Evolutionary conservation across 2,797 vertebrate species (phyloP).

Genomic region (Ctenopoma multispine): DNA sequence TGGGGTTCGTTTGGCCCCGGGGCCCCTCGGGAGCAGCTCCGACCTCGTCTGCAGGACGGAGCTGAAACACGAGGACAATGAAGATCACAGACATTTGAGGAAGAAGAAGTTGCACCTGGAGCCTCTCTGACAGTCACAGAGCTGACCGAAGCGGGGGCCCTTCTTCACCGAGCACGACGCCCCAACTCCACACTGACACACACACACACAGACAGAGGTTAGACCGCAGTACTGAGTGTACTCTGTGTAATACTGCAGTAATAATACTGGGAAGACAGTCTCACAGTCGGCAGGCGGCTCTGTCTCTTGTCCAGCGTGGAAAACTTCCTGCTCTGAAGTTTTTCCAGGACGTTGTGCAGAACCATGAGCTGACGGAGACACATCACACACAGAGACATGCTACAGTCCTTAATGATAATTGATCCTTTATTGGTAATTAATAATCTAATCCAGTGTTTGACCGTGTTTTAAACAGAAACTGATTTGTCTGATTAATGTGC

Average conservation of each 20-base stretch:
- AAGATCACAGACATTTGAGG: slow-evolving; percentile 10
- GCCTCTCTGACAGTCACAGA: slow-evolving; percentile 1
- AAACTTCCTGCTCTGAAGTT: slow-evolving; percentile 1
- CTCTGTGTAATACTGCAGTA: no score
- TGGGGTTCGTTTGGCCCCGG: not conserved
- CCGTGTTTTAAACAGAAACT: no score
- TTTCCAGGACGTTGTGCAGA: slow-evolving; percentile 2
- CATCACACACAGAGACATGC: no score
- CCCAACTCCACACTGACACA: not conserved
- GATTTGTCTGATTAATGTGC: no score
- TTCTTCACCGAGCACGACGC: not conserved
- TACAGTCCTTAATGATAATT: no score
- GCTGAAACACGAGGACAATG: not conserved
- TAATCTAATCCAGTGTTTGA: no score
- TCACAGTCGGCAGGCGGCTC: not conserved
- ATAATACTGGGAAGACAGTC: not conserved
- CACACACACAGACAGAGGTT: not conserved
- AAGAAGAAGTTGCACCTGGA: slow-evolving; percentile 16
- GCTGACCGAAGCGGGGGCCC: not conserved
- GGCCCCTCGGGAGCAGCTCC: not conserved
- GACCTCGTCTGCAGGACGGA: not conserved
- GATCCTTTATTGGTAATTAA: no score
- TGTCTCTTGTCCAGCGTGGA: not conserved
- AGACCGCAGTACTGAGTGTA: not conserved
- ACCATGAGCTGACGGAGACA: not conserved